Conservation (phyloP, 2,113 vertebrate genomes). For the Bostrychus sinensis region DNA sequence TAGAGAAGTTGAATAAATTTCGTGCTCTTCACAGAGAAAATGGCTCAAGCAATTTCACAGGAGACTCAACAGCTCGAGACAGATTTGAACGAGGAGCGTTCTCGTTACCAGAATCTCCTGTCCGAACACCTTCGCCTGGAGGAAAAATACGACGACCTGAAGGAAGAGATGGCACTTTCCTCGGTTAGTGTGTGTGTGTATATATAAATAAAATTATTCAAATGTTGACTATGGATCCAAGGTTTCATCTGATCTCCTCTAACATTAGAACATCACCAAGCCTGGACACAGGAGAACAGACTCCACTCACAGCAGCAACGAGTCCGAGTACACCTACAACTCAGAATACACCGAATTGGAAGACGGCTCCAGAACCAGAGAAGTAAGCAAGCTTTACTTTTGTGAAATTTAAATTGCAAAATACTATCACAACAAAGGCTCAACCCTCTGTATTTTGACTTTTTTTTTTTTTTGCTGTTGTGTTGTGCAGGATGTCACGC, state of each 20-base stretch:
- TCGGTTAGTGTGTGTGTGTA: constrained; percentile 81
- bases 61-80: constrained; percentile 94
- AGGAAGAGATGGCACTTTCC: constrained; percentile 86
- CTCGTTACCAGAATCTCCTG: constrained; percentile 97
- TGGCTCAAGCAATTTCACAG: constrained; percentile 87
- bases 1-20: constrained; percentile 8
- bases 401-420: neutral
- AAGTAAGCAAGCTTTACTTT: constrained; percentile 77
- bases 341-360: constrained; percentile 92
- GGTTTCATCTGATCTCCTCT: neutral
- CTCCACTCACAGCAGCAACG: constrained; percentile 98
- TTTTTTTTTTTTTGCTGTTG: neutral
- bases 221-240: neutral
- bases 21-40: constrained; percentile 82
- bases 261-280: constrained; percentile 85
- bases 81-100: constrained; percentile 93
- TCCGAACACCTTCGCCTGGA: constrained; percentile 94
- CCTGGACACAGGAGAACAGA: constrained; percentile 94
- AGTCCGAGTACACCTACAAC: constrained; percentile 95
- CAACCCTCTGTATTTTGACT: neutral
- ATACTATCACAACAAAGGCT: neutral
- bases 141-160: constrained; percentile 95
- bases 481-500: constrained; percentile 90
- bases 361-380: constrained; percentile 83
- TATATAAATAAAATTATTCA: neutral